Evolutionary conservation across 2,888 invertebrate genomes (phyloP), one percentile per base, ranked within the genome.

Genomic region (Spisula subtruncata): DNA sequence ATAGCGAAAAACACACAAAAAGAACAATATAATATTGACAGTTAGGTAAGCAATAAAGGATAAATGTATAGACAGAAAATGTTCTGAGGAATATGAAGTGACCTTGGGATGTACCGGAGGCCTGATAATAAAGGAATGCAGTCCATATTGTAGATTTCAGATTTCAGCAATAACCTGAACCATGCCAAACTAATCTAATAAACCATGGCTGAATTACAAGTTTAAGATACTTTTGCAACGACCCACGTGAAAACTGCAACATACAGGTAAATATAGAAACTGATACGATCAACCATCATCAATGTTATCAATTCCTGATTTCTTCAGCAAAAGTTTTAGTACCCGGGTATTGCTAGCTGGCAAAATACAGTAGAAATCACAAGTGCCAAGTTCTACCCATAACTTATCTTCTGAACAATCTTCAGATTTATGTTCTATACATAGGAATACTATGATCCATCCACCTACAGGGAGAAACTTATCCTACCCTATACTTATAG

Each of bases 291-390:
- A 75, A 14, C n/a, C 54, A 85, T 79, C 51, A 85, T 85, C 80
- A 85, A 80, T 41, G 80, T 46, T 85, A 85, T 85, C 79, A 85
- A 85, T 85, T 54, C 14, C 85, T 16, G 80, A 85, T 79, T 79
- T 85, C 32, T 51, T 54, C 20, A 35, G 75, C 75, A 32, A 75
- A 41, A 32, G 32, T 75, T 75, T 75, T 32, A 75, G 32, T 35
- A n/a, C n/a, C n/a, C n/a, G n/a, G n/a, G n/a, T n/a, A 32, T 66
- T 66, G 6, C n/a, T 66, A 25, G 60, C 25, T 75, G 75, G 75
- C 75, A 75, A 75, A 75, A 75, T 75, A 32, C 71, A 35, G 20
- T 14, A 14, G 75, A 32, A 41, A 75, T 75, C 75, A 75, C 32
- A 35, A 35, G 35, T 75, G 75, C 75, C 75, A 75, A 75, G 35